Base-by-base conservation (phyloP, 2,113 vertebrate genomes). In the Aldabrachelys gigantea region DNA sequence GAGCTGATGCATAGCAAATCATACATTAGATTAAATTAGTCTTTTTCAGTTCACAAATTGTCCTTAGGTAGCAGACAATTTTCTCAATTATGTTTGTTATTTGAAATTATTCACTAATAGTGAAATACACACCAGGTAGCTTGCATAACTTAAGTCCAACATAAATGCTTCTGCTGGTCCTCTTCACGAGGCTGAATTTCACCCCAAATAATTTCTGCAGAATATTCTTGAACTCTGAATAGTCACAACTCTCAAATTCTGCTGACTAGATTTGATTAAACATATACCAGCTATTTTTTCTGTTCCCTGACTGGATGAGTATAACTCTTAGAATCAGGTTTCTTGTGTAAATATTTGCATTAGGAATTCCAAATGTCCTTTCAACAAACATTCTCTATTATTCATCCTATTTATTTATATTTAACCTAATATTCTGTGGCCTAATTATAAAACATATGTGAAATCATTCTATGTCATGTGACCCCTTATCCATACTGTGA, bases 291-390 rank as follows among this genome's bases (percentile, higher is more conserved):
- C 27, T 25, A 69, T 62, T 85, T 4, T 85, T 93, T 87, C 8
- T 80, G 47, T 16, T 62, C 8, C 27, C 59, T 27, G n/a, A 89
- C 13, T 44, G 49, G 59, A 81, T 5, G 7, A 85, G 35, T 9
- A 53, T 0, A 85, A 80, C 31, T 72, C 81, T 78, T 8, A 89
- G 50, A 56, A 47, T 85, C 0, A 0, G 52, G 5, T 19, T 94
- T 92, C 44, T 1, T 1, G 0, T 91, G 35, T 8, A 10, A 0
- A 85, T 80, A 56, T 38, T 44, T 21, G 4, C 1, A 0, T 49
- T 35, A 35, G 17, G 85, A 94, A 92, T 52, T 35, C 38, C 19
- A 91, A 92, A 82, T 35, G 50, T 1, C 4, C 91, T 52, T 79
- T 81, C 54, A 50, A 0, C 9, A 56, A 3, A 62, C 6, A 75